phyloP scores from a whole-genome alignment of 2,797 vertebrate species.

The Orientallactaga sibirica region DNA sequence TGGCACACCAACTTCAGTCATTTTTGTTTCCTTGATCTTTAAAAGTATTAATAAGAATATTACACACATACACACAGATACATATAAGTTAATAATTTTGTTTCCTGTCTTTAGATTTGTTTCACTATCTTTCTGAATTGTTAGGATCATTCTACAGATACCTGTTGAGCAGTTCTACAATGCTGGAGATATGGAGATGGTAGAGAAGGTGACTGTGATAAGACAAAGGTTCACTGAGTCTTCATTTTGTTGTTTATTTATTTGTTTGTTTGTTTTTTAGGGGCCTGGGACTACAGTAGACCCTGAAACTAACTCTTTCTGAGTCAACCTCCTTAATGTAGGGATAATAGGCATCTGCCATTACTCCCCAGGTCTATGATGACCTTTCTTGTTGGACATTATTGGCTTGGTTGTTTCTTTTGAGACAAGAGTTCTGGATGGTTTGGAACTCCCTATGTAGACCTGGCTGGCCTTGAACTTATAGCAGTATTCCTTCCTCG shows the following conservation, averaged over 20 bases:
- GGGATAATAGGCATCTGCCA: neutral
- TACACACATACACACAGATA: no score
- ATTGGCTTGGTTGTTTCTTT: neutral
- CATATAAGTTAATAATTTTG: constrained; percentile 9
- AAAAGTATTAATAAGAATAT: neutral
- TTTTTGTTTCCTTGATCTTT: neutral
- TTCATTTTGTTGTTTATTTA: neutral
- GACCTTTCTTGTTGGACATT: neutral
- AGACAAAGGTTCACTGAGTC: neutral
- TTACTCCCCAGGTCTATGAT: neutral
- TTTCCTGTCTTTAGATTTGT: constrained; percentile 31
- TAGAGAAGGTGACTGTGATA: neutral
- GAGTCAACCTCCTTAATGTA: no score
- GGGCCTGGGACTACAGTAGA: neutral
- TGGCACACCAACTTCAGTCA: neutral
- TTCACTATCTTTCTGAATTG: constrained; percentile 28
- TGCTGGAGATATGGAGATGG: neutral
- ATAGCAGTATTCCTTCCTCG: neutral
- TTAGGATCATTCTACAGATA: neutral
- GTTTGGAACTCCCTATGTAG: neutral
- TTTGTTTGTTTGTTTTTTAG: no score
- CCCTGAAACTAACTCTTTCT: neutral
- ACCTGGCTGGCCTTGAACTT: neutral
- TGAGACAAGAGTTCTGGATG: neutral
- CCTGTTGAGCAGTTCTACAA: constrained; percentile 9